Conservation (phyloP, 2,113 vertebrate species). For the Thermophis baileyi region DNA sequence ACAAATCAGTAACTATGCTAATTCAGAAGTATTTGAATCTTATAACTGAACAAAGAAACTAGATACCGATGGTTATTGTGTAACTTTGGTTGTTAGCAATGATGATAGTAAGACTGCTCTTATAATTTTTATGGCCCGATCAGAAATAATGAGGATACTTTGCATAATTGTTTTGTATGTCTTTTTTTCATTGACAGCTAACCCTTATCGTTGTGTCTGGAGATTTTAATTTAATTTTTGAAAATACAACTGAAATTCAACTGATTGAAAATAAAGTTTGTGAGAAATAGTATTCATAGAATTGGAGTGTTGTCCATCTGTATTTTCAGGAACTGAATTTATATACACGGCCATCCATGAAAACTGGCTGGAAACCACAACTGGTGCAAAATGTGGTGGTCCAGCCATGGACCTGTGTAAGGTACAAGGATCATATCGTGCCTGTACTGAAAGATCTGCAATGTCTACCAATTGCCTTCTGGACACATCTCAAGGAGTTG, state of each 20-base stretch:
- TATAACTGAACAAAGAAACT: neutral
- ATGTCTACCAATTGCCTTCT: neutral
- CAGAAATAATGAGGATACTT: neutral
- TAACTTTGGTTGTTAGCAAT: no score
- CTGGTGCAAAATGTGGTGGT: neutral
- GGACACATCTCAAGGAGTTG: neutral
- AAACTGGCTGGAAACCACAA: neutral
- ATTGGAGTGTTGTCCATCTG: neutral
- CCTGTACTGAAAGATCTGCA: neutral
- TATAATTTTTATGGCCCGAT: no score
- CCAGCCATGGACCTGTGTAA: neutral
- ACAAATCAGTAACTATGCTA: neutral
- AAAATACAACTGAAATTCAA: neutral
- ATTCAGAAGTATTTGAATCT: neutral
- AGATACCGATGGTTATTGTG: no score
- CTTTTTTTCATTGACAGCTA: neutral
- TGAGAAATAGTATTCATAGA: neutral
- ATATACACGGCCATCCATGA: neutral
- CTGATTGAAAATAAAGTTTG: neutral
- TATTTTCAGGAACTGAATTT: neutral
- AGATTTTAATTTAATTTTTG: neutral
- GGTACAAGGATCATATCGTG: neutral
- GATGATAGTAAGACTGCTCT: no score
- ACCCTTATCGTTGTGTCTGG: neutral
- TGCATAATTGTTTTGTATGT: neutral